These are phyloP conservation scores for Monoplex corrugatus DNA, from an alignment of 2,888 invertebrate genomes.

Conservation along the genomic window DNA sequence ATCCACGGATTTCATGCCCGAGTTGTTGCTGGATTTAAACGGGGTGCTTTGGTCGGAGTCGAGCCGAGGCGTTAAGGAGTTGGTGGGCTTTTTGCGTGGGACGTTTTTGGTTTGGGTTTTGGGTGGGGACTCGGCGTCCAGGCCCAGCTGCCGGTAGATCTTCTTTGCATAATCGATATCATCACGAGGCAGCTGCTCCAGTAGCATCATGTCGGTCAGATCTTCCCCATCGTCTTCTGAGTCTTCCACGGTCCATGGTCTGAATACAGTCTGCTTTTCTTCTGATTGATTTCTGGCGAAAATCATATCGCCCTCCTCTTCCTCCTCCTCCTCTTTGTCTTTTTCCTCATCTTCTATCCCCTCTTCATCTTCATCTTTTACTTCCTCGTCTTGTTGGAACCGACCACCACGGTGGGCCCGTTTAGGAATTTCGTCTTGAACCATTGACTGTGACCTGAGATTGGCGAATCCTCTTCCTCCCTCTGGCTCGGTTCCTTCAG, in stretches of 20 bases:
- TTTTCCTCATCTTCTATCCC: background rate
- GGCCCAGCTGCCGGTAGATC: conserved; percentile 30
- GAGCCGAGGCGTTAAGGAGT: background rate
- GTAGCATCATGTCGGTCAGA: background rate
- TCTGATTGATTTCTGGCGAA: background rate
- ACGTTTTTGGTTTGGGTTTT: background rate
- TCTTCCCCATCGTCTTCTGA: background rate
- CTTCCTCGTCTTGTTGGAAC: background rate
- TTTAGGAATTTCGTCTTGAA: background rate
- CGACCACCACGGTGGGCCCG: background rate
- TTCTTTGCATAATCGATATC: background rate
- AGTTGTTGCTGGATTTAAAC: conserved; percentile 8
- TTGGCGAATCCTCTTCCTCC: background rate
- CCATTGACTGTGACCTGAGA: background rate
- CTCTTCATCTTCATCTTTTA: background rate
- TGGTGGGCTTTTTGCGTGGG: background rate
- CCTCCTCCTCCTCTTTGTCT: background rate
- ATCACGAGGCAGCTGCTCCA: background rate
- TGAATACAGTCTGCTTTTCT: background rate
- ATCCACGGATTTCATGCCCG: background rate
- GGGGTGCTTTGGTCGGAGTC: background rate
- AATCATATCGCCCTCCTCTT: background rate
- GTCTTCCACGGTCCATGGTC: background rate
- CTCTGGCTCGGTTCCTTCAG: conserved; percentile 18
- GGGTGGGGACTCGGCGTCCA: background rate